phyloP scores from a whole-genome alignment of 2,113 vertebrate genomes.

The Alectura lathami region DNA sequence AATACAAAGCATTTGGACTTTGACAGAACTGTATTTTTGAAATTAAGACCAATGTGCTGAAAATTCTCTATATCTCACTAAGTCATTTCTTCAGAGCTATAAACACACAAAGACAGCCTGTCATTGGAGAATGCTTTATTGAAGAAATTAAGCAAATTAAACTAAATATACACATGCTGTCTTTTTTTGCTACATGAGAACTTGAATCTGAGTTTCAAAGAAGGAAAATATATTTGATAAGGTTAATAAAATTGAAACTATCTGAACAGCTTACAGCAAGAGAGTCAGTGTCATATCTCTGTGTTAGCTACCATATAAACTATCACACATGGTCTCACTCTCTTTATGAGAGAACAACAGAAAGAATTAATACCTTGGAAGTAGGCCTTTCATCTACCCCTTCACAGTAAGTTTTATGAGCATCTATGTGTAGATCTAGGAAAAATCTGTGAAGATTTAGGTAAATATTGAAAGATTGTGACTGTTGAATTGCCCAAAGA shows the following conservation, averaged over 20 bases:
- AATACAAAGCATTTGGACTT: neutral
- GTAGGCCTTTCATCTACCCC: neutral
- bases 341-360: neutral
- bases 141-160: neutral
- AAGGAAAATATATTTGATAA: neutral
- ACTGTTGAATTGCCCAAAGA: neutral
- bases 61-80: neutral
- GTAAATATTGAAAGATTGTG: neutral
- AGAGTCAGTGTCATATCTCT: neutral
- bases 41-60: neutral
- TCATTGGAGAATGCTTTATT: neutral
- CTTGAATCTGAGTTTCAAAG: neutral
- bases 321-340: neutral
- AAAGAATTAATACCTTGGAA: neutral
- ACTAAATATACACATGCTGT: neutral
- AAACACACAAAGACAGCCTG: neutral
- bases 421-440: neutral
- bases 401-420: fast-evolving
- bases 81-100: neutral
- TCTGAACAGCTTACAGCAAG: neutral
- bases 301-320: neutral
- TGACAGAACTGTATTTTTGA: neutral
- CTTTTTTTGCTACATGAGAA: neutral
- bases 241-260: neutral
- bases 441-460: neutral